A percentile compares a stretch with the other conserved stretches of the same genome.
Conservation (phyloP, 1,140 invertebrate genomes). For the Pseudomyrmex gracilis region DNA sequence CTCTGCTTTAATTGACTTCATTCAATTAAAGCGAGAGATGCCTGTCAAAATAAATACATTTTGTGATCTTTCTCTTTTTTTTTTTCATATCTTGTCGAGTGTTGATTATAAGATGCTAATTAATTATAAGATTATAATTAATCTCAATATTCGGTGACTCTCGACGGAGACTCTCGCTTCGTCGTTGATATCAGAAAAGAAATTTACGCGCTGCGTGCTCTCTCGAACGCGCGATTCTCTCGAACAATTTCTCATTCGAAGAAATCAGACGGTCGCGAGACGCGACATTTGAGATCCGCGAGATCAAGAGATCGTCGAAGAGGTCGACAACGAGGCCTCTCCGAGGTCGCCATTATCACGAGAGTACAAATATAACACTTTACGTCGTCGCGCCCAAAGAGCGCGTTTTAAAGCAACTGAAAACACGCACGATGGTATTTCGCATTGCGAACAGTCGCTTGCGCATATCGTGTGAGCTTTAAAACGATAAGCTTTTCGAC, state of each 20-base stretch:
- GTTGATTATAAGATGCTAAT: background rate
- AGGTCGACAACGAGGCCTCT: conserved; percentile 42
- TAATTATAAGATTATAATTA: too few species aligned
- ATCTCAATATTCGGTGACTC: too few species aligned
- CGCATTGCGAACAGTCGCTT: conserved; percentile 14
- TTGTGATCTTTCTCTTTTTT: background rate
- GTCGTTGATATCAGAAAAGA: too few species aligned
- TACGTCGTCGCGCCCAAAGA: conserved; percentile 35
- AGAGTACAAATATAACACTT: conserved; percentile 51
- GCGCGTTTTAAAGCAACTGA: conserved; percentile 23
- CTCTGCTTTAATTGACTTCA: background rate
- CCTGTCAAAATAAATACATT: background rate
- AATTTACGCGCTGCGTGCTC: background rate
- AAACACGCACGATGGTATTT: conserved; percentile 6
- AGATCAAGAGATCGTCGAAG: conserved; percentile 19
- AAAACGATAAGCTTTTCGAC: conserved; percentile 33
- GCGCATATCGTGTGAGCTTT: conserved; percentile 11
- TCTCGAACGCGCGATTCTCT: conserved; percentile 8
- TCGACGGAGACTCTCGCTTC: too few species aligned
- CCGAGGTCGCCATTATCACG: conserved; percentile 58
- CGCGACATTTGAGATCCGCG: background rate
- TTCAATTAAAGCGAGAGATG: background rate
- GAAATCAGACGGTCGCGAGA: conserved; percentile 1
- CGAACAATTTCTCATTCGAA: background rate
- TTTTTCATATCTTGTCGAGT: background rate